Base-by-base conservation (phyloP, 2,797 vertebrate species). In the Pachyuromys duprasi region DNA sequence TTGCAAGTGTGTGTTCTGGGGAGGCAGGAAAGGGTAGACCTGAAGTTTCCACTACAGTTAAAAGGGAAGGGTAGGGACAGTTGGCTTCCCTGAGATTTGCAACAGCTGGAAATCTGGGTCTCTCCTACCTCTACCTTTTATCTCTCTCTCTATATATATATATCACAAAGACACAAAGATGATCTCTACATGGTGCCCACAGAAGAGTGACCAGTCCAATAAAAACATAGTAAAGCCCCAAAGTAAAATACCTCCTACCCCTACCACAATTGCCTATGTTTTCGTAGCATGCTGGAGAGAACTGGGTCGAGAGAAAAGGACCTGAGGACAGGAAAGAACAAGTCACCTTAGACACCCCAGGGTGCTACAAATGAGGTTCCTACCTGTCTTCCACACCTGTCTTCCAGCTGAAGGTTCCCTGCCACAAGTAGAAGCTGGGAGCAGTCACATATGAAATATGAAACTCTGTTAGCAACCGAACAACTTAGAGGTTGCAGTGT, bases 401-500 rank as follows among this genome's bases (percentile, higher is more conserved):
- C 31, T n/a, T n/a, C 49, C 14, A 28, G 31, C 8, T 28, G 8
- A 18, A 75, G 18, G 28, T 65, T 9, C 28, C 7, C 13, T 55
- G 2, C 24, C n/a, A 60, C 31, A 8, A 63, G 31, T 15, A 63
- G 5, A 33, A 28, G 31, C 9, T 75, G 28, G 0, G 6, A 22
- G 9, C 0, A 6, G 69, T n/a, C 31, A 33, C 3, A 49, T 33
- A 0, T 4, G 28, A 65, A 83, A 8, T 8, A 26, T 18, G 15
- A 63, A 33, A 8, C 42, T 63, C 83, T 42, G 28, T 84, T 69
- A 53, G 39, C 20, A 63, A 28, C 8, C 24, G 15, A 70, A 55
- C 28, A 72, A 18, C n/a, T 18, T 31, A 22, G 57, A n/a, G 26
- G 6, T 39, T 7, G 7, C 8, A 9, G 24, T 39, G 14, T 55